phyloP scores from a whole-genome alignment of 2,888 invertebrate genomes.

The Chaitophorus viminalis region DNA sequence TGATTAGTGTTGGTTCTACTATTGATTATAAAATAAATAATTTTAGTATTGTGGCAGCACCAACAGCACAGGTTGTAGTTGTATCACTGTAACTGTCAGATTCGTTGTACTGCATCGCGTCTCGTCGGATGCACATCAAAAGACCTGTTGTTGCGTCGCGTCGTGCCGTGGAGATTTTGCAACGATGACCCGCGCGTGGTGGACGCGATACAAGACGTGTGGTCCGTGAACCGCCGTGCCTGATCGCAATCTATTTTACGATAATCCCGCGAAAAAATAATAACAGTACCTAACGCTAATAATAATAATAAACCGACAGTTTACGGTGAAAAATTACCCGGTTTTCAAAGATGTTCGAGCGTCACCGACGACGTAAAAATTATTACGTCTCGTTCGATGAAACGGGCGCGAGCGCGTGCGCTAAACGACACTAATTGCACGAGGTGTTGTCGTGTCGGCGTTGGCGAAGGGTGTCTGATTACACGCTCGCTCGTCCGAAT shows the following conservation, averaged over 20 bases:
- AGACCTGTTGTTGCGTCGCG: no score
- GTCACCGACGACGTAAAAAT: constrained; percentile 22
- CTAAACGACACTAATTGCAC: constrained; percentile 56
- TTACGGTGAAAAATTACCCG: constrained; percentile 9
- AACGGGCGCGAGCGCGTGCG: constrained; percentile 3
- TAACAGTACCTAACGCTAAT: not conserved
- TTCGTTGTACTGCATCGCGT: no score
- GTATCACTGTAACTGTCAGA: no score
- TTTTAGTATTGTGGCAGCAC: no score
- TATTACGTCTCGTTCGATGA: constrained; percentile 23
- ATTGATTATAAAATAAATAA: no score
- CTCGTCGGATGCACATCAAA: not conserved
- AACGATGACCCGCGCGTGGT: not conserved
- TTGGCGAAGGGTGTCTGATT: constrained; percentile 52
- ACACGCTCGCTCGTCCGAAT: not conserved
- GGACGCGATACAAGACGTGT: not conserved
- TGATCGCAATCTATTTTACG: not conserved
- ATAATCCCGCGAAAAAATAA: not conserved
- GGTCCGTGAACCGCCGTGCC: constrained; percentile 1
- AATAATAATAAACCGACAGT: not conserved
- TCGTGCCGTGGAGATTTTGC: no score
- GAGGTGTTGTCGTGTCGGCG: constrained; percentile 47
- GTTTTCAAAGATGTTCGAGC: constrained; percentile 7
- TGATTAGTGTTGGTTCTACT: no score
- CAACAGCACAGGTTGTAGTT: no score